Base-by-base conservation (phyloP, 2,888 invertebrate species). In the Bombylius major region DNA sequence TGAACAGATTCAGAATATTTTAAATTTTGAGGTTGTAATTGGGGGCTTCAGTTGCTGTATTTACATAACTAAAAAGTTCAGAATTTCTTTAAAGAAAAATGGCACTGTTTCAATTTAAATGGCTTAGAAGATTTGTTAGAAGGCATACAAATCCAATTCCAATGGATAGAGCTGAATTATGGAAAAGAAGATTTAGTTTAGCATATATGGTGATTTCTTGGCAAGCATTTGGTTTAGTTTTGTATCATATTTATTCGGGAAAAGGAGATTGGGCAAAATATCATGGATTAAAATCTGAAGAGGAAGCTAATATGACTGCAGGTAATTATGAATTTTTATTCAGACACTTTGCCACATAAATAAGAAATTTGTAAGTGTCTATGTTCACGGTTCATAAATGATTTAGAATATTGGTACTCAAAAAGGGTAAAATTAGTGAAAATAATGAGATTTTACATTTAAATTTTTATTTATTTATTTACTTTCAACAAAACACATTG, bases 211-310 rank as follows among this genome's bases (percentile, higher is more conserved):
- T 87, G 48, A n/a, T 82, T 9, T 82, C 83, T 13, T 87, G 86
- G 86, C 82, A 87, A 70, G 83, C 83, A 1, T 82, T 86, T 66
- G 86, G 84, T 11, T 64, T 82, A 23, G 79, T 86, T 5, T 61
- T 77, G 31, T 86, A 82, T 63, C 78, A 76, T 70, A 67, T 77
- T 12, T 82, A 76, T 60, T 71, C 67, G 1, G 86, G 86, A 4
- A 83, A 82, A 65, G 76, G 70, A 6, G 83, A 85, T 67, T 86
- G 85, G 85, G 83, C 84, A 0, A 75, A 79, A 63, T 79, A 79
- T 62, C 78, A 83, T 65, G 85, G 84, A 6, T 69, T 80, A 5
- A 83, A 83, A 69, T 69, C 78, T 8, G 80, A 83, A 50, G 82
- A 80, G 59, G 83, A 84, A 60, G 67, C 72, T 14, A 60, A 71